A percentile compares a stretch with the other conserved stretches of the same genome.
These are phyloP conservation scores for Alcedo quadribrachys DNA, from an alignment of 2,797 vertebrate genomes.

Conservation along the genomic window DNA sequence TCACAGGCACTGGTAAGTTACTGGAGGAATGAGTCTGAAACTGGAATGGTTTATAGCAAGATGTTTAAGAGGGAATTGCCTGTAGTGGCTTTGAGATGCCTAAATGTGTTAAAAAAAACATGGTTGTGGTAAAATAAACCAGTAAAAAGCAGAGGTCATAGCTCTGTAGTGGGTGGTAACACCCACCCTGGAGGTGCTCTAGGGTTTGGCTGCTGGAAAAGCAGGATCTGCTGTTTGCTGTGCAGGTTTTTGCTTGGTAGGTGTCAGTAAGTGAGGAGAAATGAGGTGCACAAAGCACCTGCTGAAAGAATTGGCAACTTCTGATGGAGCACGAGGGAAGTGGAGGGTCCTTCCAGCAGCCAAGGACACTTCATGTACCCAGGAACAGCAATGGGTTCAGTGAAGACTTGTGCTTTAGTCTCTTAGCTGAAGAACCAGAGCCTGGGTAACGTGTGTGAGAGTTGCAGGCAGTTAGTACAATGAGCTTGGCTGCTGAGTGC, in stretches of 20 bases:
- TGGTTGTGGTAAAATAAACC: neutral
- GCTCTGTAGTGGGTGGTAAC: neutral
- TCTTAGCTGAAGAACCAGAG: neutral
- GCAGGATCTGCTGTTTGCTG: neutral
- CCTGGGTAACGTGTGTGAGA: accelerated
- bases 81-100: neutral
- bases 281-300: accelerated
- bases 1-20: neutral
- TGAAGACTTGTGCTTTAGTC: neutral
- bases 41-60: neutral
- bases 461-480: neutral
- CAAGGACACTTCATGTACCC: neutral
- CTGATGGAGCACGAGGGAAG: neutral
- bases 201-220: neutral
- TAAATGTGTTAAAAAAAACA: neutral
- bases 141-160: neutral
- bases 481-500: neutral
- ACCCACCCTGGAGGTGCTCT: neutral
- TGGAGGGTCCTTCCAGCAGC: accelerated
- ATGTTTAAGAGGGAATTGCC: neutral
- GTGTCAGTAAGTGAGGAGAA: neutral
- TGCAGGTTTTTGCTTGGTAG: neutral
- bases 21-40: neutral
- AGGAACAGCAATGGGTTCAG: too few relatives aligned
- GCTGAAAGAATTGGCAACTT: accelerated